Conservation (phyloP, 2,797 vertebrate species). For the Leptoclinus maculatus region DNA sequence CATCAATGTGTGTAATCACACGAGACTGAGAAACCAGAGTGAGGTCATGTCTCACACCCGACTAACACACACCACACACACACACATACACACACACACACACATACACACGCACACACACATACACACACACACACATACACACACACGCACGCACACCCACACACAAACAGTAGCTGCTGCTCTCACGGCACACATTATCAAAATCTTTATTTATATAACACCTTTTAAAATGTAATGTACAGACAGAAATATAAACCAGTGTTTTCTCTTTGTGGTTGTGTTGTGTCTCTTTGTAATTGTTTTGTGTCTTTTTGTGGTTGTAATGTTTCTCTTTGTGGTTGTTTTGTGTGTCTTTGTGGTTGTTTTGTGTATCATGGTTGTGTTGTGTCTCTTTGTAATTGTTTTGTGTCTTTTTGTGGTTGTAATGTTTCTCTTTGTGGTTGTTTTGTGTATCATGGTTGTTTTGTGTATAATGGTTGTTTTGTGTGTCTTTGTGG, state of each 20-base stretch:
- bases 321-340: no score
- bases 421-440: no score
- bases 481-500: no score
- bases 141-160: constrained; percentile 3
- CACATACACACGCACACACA: constrained; percentile 10
- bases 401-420: no score
- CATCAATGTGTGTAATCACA: constrained; percentile 52
- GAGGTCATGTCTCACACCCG: constrained; percentile 61
- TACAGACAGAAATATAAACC: neutral
- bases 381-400: no score
- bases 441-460: no score
- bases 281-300: neutral
- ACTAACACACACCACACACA: constrained; percentile 12
- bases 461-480: no score
- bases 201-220: neutral
- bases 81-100: constrained; percentile 15
- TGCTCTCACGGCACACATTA: neutral
- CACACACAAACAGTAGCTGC: neutral
- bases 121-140: no score
- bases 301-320: neutral
- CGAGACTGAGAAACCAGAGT: constrained; percentile 36
- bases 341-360: no score
- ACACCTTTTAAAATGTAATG: neutral
- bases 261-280: neutral
- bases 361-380: no score